phyloP scores from a whole-genome alignment of 2,113 vertebrate genomes.

The Isichthys henryi region DNA sequence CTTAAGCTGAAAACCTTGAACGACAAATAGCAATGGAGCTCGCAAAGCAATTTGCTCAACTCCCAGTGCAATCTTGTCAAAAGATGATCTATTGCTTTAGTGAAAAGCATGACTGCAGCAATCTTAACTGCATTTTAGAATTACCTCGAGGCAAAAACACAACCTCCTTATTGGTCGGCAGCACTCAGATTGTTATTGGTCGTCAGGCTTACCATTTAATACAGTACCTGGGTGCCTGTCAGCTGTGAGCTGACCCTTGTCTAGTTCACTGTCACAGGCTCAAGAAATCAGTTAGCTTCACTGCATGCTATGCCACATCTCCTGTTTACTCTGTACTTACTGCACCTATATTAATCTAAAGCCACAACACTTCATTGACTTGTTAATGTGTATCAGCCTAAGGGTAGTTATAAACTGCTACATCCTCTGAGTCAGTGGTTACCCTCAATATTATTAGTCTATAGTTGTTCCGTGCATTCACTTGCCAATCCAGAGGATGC shows the following conservation, averaged over 20 bases:
- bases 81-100: not conserved
- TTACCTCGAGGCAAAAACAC: not conserved
- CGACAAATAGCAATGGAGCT: not conserved
- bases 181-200: not conserved
- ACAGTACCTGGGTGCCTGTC: not conserved
- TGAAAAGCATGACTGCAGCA: not conserved
- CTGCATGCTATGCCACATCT: not conserved
- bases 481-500: not conserved
- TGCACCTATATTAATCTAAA: not conserved
- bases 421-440: not conserved
- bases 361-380: not conserved
- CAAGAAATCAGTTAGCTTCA: not conserved
- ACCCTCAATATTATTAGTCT: not conserved
- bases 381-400: not conserved
- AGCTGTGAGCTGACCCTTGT: not conserved
- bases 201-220: not conserved
- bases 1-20: not conserved
- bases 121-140: not conserved
- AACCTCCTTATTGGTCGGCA: not conserved
- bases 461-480: not conserved
- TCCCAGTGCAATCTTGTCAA: not conserved
- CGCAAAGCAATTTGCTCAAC: not conserved
- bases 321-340: conserved; percentile 1
- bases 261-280: not conserved
- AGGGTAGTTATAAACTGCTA: not conserved